Evolutionary conservation across 2,888 invertebrate species (phyloP).

Genomic region (Aporophyla lueneburgensis): DNA sequence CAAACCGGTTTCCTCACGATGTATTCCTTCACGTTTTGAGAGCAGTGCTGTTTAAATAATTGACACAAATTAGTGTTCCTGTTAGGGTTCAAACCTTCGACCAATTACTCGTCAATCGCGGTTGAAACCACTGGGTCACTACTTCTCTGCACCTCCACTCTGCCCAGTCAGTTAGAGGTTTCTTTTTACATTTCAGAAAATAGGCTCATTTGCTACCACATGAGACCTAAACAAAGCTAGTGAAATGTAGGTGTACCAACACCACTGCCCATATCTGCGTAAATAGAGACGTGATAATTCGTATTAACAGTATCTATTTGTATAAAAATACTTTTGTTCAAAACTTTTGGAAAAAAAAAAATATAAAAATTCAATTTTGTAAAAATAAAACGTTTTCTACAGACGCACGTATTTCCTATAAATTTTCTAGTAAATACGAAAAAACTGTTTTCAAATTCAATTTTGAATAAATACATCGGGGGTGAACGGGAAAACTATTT

Average conservation of each 20-base stretch:
- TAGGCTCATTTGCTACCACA: background rate
- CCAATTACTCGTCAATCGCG: too few relatives aligned
- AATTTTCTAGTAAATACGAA: constrained; percentile 27
- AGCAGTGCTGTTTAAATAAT: too few relatives aligned
- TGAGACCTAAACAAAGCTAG: background rate
- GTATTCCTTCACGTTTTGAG: too few relatives aligned
- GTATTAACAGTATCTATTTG: background rate
- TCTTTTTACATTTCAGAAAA: background rate
- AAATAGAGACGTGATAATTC: background rate
- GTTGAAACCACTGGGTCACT: too few relatives aligned
- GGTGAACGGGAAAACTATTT: constrained; percentile 48
- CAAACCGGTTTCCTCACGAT: background rate
- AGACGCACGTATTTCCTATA: constrained; percentile 10
- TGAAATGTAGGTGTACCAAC: background rate
- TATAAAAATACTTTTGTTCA: too few relatives aligned
- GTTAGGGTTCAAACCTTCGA: too few relatives aligned
- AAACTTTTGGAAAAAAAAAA: background rate
- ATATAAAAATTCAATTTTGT: background rate
- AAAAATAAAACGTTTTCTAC: background rate
- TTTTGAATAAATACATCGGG: constrained; percentile 47
- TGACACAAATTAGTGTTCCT: too few relatives aligned
- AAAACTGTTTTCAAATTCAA: constrained; percentile 48
- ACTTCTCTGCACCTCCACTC: background rate
- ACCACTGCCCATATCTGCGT: background rate
- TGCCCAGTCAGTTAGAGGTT: background rate